Percentiles rank a stretch among this genome's conserved stretches.
Evolutionary conservation across 2,888 invertebrate species (phyloP).

Genomic region (Physocephala rufipes): DNA sequence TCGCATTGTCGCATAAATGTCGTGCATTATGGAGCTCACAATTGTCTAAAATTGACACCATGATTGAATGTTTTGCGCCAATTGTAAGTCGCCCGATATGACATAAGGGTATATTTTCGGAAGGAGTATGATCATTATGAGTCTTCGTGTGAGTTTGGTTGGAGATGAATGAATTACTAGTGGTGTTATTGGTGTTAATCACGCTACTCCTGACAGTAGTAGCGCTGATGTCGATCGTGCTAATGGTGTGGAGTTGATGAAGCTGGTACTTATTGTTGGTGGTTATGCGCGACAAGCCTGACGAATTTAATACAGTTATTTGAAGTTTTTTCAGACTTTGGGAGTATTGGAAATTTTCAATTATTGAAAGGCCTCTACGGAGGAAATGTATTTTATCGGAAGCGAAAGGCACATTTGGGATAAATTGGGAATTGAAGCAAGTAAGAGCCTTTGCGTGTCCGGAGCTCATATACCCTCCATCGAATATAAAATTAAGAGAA

Average conservation of each 20-base stretch:
- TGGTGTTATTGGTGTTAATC: background rate
- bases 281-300: background rate
- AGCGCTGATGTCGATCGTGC: background rate
- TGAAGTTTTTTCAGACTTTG: slow-evolving; percentile 12
- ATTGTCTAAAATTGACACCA: slow-evolving; percentile 35
- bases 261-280: background rate
- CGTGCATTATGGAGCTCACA: slow-evolving; percentile 30
- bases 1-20: background rate
- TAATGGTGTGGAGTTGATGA: background rate
- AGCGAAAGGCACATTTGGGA: background rate
- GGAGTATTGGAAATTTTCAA: background rate
- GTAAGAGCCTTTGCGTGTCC: too few relatives aligned
- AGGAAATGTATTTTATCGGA: too few relatives aligned
- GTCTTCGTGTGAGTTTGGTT: background rate
- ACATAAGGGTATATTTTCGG: background rate
- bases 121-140: background rate
- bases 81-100: slow-evolving; percentile 26
- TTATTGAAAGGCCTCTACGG: background rate
- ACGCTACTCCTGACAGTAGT: background rate
- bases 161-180: too few relatives aligned
- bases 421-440: background rate
- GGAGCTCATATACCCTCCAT: too few relatives aligned
- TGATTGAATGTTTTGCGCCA: slow-evolving; percentile 34
- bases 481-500: background rate
- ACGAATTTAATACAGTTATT: background rate